These are phyloP conservation scores for Oscheius myriophilus DNA, from an alignment of 2,888 invertebrate species.

Conservation along the genomic window DNA sequence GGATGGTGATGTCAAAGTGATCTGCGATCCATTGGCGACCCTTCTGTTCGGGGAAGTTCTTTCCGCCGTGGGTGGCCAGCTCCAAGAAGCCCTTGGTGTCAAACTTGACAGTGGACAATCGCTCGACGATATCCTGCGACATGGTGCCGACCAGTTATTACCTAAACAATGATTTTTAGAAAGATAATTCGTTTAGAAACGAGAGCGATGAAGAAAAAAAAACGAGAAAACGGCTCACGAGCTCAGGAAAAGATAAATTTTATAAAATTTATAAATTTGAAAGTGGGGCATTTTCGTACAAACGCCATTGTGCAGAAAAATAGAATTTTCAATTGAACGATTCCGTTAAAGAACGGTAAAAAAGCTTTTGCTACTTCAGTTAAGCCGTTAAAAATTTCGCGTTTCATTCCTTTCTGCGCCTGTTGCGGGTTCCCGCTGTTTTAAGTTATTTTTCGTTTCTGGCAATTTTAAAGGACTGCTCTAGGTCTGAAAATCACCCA, in stretches of 20 bases:
- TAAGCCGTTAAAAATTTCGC: too few species aligned
- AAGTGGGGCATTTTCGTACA: too few species aligned
- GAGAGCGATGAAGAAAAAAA: not conserved
- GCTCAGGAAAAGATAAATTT: not conserved
- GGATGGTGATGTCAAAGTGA: slow-evolving; percentile 65
- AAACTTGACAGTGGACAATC: slow-evolving; percentile 48
- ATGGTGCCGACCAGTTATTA: slow-evolving; percentile 17
- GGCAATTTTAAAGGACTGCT: too few species aligned
- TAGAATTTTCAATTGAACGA: too few species aligned
- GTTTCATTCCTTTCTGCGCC: too few species aligned
- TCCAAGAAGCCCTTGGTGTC: slow-evolving; percentile 44
- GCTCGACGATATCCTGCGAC: slow-evolving; percentile 27
- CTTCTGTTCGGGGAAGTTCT: slow-evolving; percentile 52
- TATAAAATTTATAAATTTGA: too few species aligned
- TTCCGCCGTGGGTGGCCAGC: slow-evolving; percentile 47
- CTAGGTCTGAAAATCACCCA: too few species aligned
- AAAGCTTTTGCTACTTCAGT: too few species aligned
- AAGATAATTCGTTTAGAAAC: not conserved
- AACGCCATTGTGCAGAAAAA: too few species aligned
- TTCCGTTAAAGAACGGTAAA: too few species aligned
- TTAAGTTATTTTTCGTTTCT: too few species aligned
- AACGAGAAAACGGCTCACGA: not conserved
- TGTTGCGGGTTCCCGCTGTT: too few species aligned
- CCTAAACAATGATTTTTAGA: not conserved
- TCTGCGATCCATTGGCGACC: slow-evolving; percentile 52